Evolutionary conservation across 2,113 vertebrate genomes (phyloP), one percentile per base, ranked within the genome.

Genomic region (Brachirus orientalis): DNA sequence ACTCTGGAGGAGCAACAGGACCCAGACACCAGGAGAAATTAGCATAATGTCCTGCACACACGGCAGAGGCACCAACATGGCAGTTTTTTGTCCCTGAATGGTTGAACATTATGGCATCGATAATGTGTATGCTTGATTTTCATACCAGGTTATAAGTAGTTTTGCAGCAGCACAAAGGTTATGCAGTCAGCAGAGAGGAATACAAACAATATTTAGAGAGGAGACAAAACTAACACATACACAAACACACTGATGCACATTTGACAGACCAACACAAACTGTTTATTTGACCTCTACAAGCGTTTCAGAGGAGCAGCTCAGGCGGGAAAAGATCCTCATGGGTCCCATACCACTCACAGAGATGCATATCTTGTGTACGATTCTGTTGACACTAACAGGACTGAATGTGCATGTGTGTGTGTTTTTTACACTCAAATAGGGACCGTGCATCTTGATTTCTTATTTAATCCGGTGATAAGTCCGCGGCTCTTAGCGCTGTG

Each of bases 21-120:
- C 83, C 80, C 85, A 89, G 85, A 91, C 87, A 88, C 88, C 85
- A 72, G 14, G 79, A 77, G 68, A 85, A 77, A 86, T 90, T 89
- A 88, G 83, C 90, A 90, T 87, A 82, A 86, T 82, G 80, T 85
- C 84, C 87, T 69, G 52, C 75, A 84, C 62, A 76, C 84, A 87
- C 75, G 47, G 57, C 61, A 84, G 63, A 79, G 84, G 65, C 83
- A 10, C 72, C 72, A 56, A n/a, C 1, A 11, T 61, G 57, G 46
- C 63, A 69, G 69, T n/a, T 45, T 57, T 60, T 75, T 45, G 45
- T 66, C 55, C 43, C 56, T 47, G 58, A 65, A 45, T 46, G 75
- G 63, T 67, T 40, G 64, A 74, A 76, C 62, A 56, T 60, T 64
- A 72, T 65, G 69, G 75, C 76, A 72, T 72, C 8, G 35, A 63